A percentile compares a stretch with the other conserved stretches of the same genome.
Evolutionary conservation across 2,113 vertebrate genomes (phyloP).

Genomic region (Origma solitaria): DNA sequence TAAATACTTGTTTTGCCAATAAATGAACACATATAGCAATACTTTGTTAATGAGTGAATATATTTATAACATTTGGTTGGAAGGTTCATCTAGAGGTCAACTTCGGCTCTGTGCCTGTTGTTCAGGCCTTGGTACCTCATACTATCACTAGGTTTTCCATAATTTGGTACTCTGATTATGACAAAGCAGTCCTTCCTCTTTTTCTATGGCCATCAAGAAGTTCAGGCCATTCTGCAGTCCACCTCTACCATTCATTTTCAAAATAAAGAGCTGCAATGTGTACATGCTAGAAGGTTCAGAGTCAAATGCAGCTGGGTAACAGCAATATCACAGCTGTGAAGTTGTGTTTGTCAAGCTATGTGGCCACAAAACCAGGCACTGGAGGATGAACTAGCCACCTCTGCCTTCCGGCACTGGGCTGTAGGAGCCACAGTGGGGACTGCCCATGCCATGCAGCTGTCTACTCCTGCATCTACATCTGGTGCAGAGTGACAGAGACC

Average conservation of each 20-base stretch:
- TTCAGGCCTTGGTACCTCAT: not conserved
- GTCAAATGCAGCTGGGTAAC: not conserved
- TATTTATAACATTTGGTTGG: not conserved
- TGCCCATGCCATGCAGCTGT: accelerated
- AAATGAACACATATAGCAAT: not conserved
- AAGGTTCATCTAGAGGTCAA: not conserved
- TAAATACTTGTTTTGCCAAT: not conserved
- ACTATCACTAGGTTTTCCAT: not conserved
- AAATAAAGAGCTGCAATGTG: not conserved
- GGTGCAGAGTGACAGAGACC: not conserved
- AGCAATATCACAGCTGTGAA: not conserved
- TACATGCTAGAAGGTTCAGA: not conserved
- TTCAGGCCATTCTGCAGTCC: not conserved
- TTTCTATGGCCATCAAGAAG: not conserved
- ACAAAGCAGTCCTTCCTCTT: not conserved
- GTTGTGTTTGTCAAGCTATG: not conserved
- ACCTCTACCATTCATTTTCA: not conserved
- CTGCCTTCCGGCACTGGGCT: not conserved
- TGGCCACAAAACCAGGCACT: not conserved
- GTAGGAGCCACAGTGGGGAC: not conserved
- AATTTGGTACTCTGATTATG: not conserved
- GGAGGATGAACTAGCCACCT: not conserved
- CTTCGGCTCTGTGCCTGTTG: not conserved
- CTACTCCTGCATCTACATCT: not conserved
- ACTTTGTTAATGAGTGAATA: not conserved